These are phyloP conservation scores for Porites rus DNA, from an alignment of 92 coral and sea anemone genomes.

Conservation along the genomic window DNA sequence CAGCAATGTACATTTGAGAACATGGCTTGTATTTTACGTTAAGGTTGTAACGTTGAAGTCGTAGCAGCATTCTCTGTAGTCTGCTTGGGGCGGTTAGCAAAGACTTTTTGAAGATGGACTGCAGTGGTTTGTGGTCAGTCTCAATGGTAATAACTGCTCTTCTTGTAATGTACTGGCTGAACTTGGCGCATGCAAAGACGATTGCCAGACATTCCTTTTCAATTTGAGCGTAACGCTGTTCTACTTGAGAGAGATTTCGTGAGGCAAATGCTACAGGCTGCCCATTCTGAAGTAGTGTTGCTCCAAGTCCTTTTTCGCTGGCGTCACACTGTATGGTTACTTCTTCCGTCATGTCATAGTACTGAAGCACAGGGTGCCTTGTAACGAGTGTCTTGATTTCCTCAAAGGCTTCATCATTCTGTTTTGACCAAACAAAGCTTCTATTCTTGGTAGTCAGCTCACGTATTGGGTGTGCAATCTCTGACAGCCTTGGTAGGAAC, in stretches of 20 bases:
- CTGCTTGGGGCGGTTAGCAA: slow-evolving; percentile 41
- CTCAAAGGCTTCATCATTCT: slow-evolving; percentile 32
- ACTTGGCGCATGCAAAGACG: slow-evolving; percentile 27
- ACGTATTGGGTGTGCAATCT: slow-evolving; percentile 51
- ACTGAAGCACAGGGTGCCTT: slow-evolving; percentile 40
- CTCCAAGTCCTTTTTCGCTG: slow-evolving; percentile 16
- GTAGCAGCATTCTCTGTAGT: slow-evolving; percentile 52
- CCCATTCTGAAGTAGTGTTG: slow-evolving; percentile 18
- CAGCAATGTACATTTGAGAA: slow-evolving; percentile 10
- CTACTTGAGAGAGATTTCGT: slow-evolving; percentile 3
- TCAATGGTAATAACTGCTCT: neutral
- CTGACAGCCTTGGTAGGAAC: slow-evolving; percentile 58
- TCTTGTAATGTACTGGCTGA: slow-evolving; percentile 25
- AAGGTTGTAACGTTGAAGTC: slow-evolving; percentile 46
- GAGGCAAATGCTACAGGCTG: slow-evolving; percentile 31
- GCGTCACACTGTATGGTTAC: slow-evolving; percentile 25
- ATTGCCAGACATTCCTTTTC: slow-evolving; percentile 16
- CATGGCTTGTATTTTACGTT: slow-evolving; percentile 37
- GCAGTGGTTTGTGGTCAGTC: slow-evolving; percentile 5
- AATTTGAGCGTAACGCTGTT: neutral
- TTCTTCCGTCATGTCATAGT: slow-evolving; percentile 23
- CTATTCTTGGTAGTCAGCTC: slow-evolving; percentile 33
- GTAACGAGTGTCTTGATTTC: slow-evolving; percentile 16
- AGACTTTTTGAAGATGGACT: slow-evolving; percentile 21
- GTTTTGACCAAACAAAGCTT: neutral